These are phyloP conservation scores for Lasioglossum lativentre DNA, from an alignment of 2,888 invertebrate species.

Conservation along the genomic window DNA sequence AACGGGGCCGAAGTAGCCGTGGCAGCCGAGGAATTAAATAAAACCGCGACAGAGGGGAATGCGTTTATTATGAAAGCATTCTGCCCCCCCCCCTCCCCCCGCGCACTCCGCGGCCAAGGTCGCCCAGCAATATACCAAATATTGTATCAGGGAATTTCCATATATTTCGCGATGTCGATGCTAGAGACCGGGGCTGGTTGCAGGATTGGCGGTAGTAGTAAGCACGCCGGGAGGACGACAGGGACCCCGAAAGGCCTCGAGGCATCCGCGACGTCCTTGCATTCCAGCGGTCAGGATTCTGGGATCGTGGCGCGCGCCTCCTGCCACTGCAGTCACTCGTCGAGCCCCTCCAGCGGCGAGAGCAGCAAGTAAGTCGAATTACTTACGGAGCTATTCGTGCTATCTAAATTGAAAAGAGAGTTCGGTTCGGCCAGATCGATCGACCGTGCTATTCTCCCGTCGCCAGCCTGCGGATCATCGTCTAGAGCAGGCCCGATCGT, in stretches of 20 bases:
- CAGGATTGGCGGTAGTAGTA: slow-evolving; percentile 69
- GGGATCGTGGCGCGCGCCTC: slow-evolving; percentile 87
- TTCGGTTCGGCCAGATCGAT: slow-evolving; percentile 43
- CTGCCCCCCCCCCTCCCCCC: not conserved
- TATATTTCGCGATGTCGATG: slow-evolving; percentile 53
- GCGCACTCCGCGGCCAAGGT: slow-evolving; percentile 9
- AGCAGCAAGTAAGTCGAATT: slow-evolving; percentile 88
- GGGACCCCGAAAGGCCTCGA: slow-evolving; percentile 85
- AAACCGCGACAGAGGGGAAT: slow-evolving; percentile 45
- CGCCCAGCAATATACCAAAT: slow-evolving; percentile 38
- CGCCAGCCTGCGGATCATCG: not conserved
- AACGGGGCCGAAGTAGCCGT: slow-evolving; percentile 18
- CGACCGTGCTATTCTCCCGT: not conserved
- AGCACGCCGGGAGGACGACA: slow-evolving; percentile 68
- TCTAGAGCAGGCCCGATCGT: not conserved
- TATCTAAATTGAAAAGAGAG: slow-evolving; percentile 57
- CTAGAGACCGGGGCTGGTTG: slow-evolving; percentile 56
- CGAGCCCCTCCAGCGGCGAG: slow-evolving; percentile 88
- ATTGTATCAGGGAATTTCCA: slow-evolving; percentile 58
- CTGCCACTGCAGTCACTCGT: slow-evolving; percentile 89
- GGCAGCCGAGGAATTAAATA: slow-evolving; percentile 43
- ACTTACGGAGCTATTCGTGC: slow-evolving; percentile 48
- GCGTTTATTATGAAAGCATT: slow-evolving; percentile 49
- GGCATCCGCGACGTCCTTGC: slow-evolving; percentile 91
- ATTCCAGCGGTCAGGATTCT: slow-evolving; percentile 93